Evolutionary conservation across 1,140 invertebrate species (phyloP), one percentile per base, ranked within the genome.

Genomic region (Hyles vespertilio): DNA sequence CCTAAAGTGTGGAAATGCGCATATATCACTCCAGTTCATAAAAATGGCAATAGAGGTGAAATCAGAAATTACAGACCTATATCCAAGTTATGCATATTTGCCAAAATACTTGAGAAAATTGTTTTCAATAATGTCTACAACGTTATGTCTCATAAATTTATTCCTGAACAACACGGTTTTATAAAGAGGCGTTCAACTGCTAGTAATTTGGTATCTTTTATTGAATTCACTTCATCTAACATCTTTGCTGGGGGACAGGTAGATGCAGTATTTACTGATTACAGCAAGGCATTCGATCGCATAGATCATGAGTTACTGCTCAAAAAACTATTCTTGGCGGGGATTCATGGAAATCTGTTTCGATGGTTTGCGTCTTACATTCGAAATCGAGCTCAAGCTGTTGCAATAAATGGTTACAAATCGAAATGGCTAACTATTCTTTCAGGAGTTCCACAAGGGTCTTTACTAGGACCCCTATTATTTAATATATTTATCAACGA

Each of bases 191-290:
- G 61, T n/a, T 77, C 74, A 8, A 73, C 68, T 7, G 44, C 58
- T 0, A 63, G 69, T 11, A 77, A 79, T 52, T 45, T 81, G 3
- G 3, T 63, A 0, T 9, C 69, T 10, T 70, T 71, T 46, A 47
- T 43, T 45, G 57, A 71, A 22, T 60, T 52, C 59, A n/a, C 69
- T 9, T 22, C 60, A 0, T 8, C 49, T 8, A 51, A 46, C 3
- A 53, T 72, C 40, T 70, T 70, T 7, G 12, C 45, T 5, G 59
- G 65, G 11, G n/a, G 32, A 6, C 74, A 79, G 44, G 63, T 75
- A 1, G 72, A 81, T 51, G 59, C 64, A 0, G 60, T 73, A 8
- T 71, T 71, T 56, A 77, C 74, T 11, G 71, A 77, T 58, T 67
- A 69, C 22, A 59, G 56, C 3, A 75, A 79, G 49, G 74, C 68